Conservation (phyloP, 2,797 vertebrate species). For the Enteromius argenteus region DNA sequence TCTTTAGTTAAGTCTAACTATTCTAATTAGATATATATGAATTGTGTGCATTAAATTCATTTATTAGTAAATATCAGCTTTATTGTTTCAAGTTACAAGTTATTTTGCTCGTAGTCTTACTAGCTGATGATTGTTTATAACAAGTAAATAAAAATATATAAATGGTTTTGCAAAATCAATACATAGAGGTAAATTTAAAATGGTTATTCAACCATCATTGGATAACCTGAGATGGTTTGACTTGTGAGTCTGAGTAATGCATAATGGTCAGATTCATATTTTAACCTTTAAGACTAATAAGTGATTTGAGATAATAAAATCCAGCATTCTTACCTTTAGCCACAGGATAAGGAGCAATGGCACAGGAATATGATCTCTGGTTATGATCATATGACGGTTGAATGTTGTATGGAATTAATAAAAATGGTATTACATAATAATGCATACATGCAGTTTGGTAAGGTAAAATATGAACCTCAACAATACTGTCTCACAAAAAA, state of each 20-base stretch:
- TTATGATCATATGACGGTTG: conserved; percentile 7
- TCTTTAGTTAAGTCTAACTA: neutral
- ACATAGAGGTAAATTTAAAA: neutral
- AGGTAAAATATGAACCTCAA: neutral
- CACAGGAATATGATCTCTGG: neutral
- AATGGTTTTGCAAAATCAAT: neutral
- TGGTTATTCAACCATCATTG: neutral
- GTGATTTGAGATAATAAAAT: neutral
- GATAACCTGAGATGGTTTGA: neutral
- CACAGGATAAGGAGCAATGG: neutral
- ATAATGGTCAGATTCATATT: neutral
- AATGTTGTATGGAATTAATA: neutral
- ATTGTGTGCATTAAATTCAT: neutral
- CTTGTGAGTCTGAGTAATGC: neutral
- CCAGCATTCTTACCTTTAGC: neutral
- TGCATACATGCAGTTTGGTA: neutral
- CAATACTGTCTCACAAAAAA: neutral
- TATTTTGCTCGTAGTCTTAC: neutral
- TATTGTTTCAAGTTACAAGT: neutral
- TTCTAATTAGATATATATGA: neutral
- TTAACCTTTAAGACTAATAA: neutral
- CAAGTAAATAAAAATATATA: neutral
- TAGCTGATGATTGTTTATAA: neutral
- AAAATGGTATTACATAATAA: neutral
- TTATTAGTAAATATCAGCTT: neutral